phyloP scores from a whole-genome alignment of 2,888 invertebrate genomes.

The Thumatha senex region DNA sequence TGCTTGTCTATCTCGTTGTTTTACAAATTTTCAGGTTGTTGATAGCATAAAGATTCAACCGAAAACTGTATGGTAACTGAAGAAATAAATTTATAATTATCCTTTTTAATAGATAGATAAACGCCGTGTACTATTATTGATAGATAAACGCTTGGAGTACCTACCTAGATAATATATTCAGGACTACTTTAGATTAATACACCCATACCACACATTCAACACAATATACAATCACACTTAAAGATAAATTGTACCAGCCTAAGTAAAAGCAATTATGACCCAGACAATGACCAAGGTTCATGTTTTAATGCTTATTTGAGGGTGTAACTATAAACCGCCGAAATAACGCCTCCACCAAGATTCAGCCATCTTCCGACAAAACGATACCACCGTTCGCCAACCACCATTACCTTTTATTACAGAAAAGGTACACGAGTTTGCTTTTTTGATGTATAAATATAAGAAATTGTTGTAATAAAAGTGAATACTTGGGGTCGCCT shows the following conservation, averaged over 20 bases:
- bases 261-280: conserved; percentile 24
- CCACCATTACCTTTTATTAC: conserved; percentile 73
- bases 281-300: conserved; percentile 47
- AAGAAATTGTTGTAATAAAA: conserved; percentile 60
- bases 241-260: conserved; percentile 35
- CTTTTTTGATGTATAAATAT: conserved; percentile 70
- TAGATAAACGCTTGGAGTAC: too few relatives aligned
- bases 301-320: conserved; percentile 57
- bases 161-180: too few relatives aligned
- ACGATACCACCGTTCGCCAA: conserved; percentile 54
- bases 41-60: too few relatives aligned
- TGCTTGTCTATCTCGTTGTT: too few relatives aligned
- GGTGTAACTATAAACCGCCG: conserved; percentile 58
- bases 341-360: conserved; percentile 63
- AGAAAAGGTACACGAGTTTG: conserved; percentile 66
- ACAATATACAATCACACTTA: background rate
- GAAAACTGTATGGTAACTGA: too few relatives aligned
- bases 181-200: too few relatives aligned
- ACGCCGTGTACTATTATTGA: too few relatives aligned
- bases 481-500: conserved; percentile 52
- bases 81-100: too few relatives aligned
- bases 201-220: too few relatives aligned
- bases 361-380: conserved; percentile 54
- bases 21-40: background rate
- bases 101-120: too few relatives aligned